phyloP scores from a whole-genome alignment of 1,140 invertebrate genomes.

The Sarcophaga bullata region DNA sequence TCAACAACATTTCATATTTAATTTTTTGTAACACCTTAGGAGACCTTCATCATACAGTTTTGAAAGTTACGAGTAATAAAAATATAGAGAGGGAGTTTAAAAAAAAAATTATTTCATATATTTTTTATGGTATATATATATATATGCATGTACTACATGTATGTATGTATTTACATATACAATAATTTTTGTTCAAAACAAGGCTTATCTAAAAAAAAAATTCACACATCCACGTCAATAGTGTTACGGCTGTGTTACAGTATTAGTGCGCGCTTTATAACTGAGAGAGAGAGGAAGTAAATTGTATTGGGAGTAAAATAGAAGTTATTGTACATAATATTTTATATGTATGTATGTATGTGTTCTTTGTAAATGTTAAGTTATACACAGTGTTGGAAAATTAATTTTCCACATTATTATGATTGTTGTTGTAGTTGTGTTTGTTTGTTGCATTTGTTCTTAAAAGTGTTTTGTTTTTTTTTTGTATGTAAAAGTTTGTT shows the following conservation, averaged over 20 bases:
- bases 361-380: not conserved
- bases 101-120: not conserved
- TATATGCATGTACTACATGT: not conserved
- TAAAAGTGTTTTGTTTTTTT: too few species aligned
- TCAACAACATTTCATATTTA: not conserved
- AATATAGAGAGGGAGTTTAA: not conserved
- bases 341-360: not conserved
- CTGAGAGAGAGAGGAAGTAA: too few species aligned
- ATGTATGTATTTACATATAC: not conserved
- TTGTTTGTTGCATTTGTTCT: too few species aligned
- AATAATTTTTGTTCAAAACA: too few species aligned
- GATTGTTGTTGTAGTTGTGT: too few species aligned
- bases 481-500: not conserved
- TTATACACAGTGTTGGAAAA: too few species aligned
- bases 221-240: too few species aligned
- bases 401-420: too few species aligned
- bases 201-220: too few species aligned
- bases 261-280: too few species aligned
- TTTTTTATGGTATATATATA: not conserved
- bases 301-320: not conserved
- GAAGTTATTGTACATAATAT: not conserved
- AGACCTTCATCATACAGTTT: not conserved
- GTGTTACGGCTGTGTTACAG: too few species aligned
- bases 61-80: not conserved
- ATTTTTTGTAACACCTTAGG: not conserved